phyloP scores from a whole-genome alignment of 2,888 invertebrate genomes.

The Rhagonycha lutea region DNA sequence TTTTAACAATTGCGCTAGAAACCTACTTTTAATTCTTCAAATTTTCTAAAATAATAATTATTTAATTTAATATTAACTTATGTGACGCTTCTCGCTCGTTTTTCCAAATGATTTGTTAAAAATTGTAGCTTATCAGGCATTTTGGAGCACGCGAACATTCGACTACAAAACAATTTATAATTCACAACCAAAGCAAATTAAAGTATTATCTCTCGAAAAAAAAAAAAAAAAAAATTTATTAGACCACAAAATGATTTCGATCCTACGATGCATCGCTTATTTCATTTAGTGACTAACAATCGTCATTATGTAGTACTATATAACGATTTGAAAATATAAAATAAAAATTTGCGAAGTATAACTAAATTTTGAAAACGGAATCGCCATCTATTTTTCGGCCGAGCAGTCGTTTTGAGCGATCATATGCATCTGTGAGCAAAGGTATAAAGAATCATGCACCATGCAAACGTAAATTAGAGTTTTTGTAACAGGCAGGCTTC shows the following conservation, averaged over 20 bases:
- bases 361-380: constrained; percentile 20
- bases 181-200: constrained; percentile 30
- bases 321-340: constrained; percentile 8
- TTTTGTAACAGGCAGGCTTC: constrained; percentile 27
- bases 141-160: constrained; percentile 42
- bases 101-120: constrained; percentile 43
- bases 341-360: background rate
- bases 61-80: too few relatives aligned
- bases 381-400: constrained; percentile 44
- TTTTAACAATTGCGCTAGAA: background rate
- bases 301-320: constrained; percentile 15
- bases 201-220: constrained; percentile 5
- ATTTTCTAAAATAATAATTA: background rate
- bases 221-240: constrained; percentile 9
- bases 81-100: constrained; percentile 8
- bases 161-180: constrained; percentile 34
- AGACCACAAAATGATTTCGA: constrained; percentile 31
- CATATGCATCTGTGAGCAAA: constrained; percentile 56
- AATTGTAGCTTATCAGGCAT: constrained; percentile 45
- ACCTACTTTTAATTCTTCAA: background rate
- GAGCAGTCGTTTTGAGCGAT: constrained; percentile 56
- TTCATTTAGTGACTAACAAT: constrained; percentile 22
- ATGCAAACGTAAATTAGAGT: constrained; percentile 42
- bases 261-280: constrained; percentile 37
- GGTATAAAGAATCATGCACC: constrained; percentile 51